Evolutionary conservation across 2,797 vertebrate species (phyloP).

Genomic region (Synanceia verrucosa): DNA sequence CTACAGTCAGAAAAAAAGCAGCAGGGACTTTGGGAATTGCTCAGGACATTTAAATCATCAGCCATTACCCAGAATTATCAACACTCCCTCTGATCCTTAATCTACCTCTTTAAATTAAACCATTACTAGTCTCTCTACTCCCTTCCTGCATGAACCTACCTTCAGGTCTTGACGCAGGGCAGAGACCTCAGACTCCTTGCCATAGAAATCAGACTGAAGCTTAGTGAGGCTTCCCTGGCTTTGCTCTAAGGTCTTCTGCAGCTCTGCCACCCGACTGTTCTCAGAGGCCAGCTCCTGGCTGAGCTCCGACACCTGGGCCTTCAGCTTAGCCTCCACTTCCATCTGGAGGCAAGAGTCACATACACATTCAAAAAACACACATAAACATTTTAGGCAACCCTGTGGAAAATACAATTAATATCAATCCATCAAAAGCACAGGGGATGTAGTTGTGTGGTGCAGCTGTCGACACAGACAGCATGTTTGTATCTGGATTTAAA

Average conservation of each 20-base stretch:
- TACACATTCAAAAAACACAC: neutral
- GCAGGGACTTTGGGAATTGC: neutral
- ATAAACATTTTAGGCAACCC: neutral
- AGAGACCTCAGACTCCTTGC: constrained; percentile 94
- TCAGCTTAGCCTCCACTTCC: constrained; percentile 87
- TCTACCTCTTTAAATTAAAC: neutral
- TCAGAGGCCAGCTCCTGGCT: constrained; percentile 84
- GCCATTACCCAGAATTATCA: neutral
- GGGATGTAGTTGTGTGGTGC: neutral
- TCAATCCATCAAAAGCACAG: neutral
- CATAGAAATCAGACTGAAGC: constrained; percentile 92
- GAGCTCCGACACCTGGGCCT: constrained; percentile 81
- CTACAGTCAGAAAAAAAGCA: constrained; percentile 68
- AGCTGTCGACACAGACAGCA: neutral
- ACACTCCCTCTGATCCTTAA: neutral
- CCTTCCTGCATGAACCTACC: constrained; percentile 73
- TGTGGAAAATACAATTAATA: neutral
- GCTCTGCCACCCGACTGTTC: constrained; percentile 78
- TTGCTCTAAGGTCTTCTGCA: constrained; percentile 83
- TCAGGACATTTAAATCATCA: neutral
- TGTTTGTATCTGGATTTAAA: neutral
- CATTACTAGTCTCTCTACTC: neutral
- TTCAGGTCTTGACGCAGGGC: constrained; percentile 93
- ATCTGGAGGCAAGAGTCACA: constrained; percentile 74
- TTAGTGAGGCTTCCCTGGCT: constrained; percentile 81